Conservation (phyloP, 2,113 vertebrate genomes). For the Ondatra zibethicus region DNA sequence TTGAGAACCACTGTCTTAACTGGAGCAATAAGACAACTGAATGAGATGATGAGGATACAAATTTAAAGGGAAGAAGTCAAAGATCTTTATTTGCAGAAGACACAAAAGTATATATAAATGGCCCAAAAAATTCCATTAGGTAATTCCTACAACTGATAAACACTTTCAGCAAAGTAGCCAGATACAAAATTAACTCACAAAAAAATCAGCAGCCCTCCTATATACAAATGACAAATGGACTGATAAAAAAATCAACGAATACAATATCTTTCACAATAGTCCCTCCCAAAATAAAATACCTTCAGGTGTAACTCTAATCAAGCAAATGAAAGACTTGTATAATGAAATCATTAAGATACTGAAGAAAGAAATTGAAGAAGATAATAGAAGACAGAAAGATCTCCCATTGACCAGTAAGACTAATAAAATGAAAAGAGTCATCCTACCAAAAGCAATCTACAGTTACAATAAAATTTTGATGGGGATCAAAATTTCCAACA, state of each 20-base stretch:
- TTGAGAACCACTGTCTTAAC: not conserved
- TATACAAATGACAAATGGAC: not conserved
- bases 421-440: not conserved
- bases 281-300: not conserved
- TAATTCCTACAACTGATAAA: not conserved
- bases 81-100: not conserved
- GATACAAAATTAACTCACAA: not conserved
- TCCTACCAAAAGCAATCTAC: not conserved
- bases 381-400: not conserved
- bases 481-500: not conserved
- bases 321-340: not conserved
- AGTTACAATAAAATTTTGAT: not conserved
- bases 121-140: not conserved
- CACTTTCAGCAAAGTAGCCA: not conserved
- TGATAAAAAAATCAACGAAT: not conserved
- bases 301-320: not conserved
- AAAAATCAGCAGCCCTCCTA: not conserved
- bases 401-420: not conserved
- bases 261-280: not conserved
- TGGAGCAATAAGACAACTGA: not conserved
- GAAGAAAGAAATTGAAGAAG: not conserved
- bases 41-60: not conserved
- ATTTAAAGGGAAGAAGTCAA: not conserved
- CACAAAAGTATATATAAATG: not conserved
- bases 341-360: not conserved